Base-by-base conservation (phyloP, 2,113 vertebrate genomes). In the Danionella cerebrum region DNA sequence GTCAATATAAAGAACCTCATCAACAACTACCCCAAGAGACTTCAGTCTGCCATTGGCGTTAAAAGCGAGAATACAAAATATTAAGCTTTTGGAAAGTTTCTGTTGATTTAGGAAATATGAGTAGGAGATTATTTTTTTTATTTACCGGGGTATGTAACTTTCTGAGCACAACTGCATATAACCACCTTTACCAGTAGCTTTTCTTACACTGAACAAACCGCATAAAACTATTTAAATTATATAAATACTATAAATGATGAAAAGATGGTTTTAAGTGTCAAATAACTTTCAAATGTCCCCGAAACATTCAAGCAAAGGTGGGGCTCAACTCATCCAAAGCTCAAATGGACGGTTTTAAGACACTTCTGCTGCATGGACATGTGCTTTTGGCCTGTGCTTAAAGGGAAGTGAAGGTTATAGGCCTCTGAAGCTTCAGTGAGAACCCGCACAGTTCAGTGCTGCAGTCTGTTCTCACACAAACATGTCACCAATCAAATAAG, bases 371-470 rank as follows among this genome's bases (percentile, higher is more conserved):
- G 44, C 47, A 7, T 38, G 51, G 36, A n/a, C 31, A 21, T 35
- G 18, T 57, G 45, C 16, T 58, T 54, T 78, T 65, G 64, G 45
- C 54, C 67, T 44, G 11, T 65, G 71, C 72, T 77, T 84, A 81
- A 84, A 85, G 79, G 81, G 78, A 83, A 65, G 36, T 44, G 31
- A 41, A 58, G 53, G 44, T 31, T 27, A 35, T 47, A 18, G 39
- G 41, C 41, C 44, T 33, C 44, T 38, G 57, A 21, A 45, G 74
- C 12, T 48, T 48, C 29, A 31, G 25, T 14, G 2, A 48, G 16
- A 19, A 44, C 14, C 54, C 54, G 14, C 3, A 27, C n/a, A 14
- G 21, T 41, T 58, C 36, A 41, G 13, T 59, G 29, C 18, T 42
- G 24, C 55, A 59, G 16, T 27, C 29, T 44, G 16, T 16, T 29